Evolutionary conservation across 92 coral and sea anemone genomes (phyloP).

Genomic region (Bergia sp.): DNA sequence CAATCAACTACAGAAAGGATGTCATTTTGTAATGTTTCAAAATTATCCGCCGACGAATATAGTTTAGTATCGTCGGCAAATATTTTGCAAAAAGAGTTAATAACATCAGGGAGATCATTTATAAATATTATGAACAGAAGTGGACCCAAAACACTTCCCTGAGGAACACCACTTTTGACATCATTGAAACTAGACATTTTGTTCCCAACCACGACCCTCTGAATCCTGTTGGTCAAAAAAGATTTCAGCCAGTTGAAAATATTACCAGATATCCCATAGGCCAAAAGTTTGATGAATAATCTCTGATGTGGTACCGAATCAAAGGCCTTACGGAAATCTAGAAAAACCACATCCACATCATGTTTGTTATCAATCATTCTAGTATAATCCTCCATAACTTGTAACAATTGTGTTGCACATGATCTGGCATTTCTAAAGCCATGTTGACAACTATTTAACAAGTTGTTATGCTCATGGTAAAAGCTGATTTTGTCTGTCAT

Average conservation of each 20-base stretch:
- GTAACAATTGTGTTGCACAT: neutral
- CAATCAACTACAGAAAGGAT: neutral
- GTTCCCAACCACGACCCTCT: neutral
- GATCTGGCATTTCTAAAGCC: neutral
- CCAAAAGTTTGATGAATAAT: neutral
- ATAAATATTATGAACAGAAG: too few species aligned
- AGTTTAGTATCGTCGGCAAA: neutral
- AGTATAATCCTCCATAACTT: too few species aligned
- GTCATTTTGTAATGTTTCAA: neutral
- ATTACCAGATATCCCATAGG: neutral
- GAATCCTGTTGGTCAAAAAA: neutral
- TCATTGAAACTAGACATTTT: neutral
- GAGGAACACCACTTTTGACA: neutral
- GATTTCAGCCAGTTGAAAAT: neutral
- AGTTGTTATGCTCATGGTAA: neutral
- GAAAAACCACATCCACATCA: neutral
- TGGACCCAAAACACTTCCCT: too few species aligned
- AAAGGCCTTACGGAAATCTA: too few species aligned
- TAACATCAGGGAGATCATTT: neutral
- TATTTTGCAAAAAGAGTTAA: too few species aligned
- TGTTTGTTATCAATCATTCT: neutral
- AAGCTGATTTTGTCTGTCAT: neutral
- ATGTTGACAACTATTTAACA: neutral
- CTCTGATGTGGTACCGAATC: neutral
- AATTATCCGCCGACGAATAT: neutral